Evolutionary conservation across 2,113 vertebrate genomes (phyloP).

Genomic region (Cheilinus undulatus): DNA sequence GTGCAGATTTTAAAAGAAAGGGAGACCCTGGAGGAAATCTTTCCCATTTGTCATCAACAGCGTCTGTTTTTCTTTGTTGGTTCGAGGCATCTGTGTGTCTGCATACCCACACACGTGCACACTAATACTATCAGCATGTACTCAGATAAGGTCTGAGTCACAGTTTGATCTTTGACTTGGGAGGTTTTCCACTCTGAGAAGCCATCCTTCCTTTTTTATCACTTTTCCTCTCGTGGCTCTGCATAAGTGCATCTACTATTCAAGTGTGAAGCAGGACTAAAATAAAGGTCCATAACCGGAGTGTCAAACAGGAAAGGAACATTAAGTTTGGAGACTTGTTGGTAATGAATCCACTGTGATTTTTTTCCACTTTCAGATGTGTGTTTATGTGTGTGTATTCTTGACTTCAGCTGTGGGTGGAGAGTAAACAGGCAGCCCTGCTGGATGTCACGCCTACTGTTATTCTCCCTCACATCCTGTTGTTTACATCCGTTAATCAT

Average conservation of each 20-base stretch:
- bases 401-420: conserved; percentile 18
- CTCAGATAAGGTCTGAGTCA: conserved; percentile 30
- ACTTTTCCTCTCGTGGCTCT: conserved; percentile 1
- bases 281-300: fast-evolving
- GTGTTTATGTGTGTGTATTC: neutral
- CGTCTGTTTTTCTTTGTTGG: neutral
- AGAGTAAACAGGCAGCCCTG: conserved; percentile 29
- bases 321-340: neutral
- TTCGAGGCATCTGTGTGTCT: neutral
- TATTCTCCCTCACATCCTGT: conserved; percentile 57
- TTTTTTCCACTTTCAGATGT: neutral
- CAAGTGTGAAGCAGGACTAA: neutral
- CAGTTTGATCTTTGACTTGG: conserved; percentile 24
- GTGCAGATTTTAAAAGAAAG: conserved; percentile 14
- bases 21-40: neutral
- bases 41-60: conserved; percentile 36
- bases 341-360: conserved; percentile 13
- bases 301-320: conserved; percentile 8
- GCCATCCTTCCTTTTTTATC: conserved; percentile 5
- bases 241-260: neutral
- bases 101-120: conserved; percentile 10
- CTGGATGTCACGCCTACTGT: conserved; percentile 40
- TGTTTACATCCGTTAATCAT: conserved; percentile 48
- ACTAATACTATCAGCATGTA: neutral
- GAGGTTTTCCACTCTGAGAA: conserved; percentile 6